phyloP scores from a whole-genome alignment of 2,888 invertebrate genomes.

The Hydroisotoma schaefferi region DNA sequence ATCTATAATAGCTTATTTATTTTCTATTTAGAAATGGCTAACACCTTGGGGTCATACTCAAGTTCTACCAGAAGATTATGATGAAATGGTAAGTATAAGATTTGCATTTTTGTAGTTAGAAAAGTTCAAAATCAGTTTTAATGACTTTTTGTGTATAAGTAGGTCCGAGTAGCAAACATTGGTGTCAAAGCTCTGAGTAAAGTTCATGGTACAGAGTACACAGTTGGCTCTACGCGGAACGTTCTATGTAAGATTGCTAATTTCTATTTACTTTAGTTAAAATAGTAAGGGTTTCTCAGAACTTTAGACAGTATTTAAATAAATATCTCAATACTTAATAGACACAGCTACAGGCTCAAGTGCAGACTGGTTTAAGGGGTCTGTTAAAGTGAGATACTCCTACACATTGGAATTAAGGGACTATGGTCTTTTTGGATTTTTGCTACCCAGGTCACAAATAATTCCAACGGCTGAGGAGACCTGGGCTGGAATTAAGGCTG shows the following conservation, averaged over 20 bases:
- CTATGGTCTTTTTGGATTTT: conserved; percentile 29
- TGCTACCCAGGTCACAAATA: conserved; percentile 28
- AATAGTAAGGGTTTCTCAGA: not conserved
- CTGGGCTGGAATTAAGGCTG: conserved; percentile 28
- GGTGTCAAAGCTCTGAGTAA: conserved; percentile 20
- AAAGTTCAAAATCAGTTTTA: not conserved
- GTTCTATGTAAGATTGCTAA: conserved; percentile 20
- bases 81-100: conserved; percentile 48
- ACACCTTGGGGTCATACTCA: conserved; percentile 76
- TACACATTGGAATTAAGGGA: conserved; percentile 35
- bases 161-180: conserved; percentile 25
- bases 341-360: conserved; percentile 7
- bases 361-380: conserved; percentile 29
- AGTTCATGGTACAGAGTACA: conserved; percentile 27
- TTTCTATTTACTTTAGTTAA: not conserved
- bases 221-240: conserved; percentile 21
- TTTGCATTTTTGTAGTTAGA: not conserved
- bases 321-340: not conserved
- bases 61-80: conserved; percentile 49
- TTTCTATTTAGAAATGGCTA: conserved; percentile 61
- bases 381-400: conserved; percentile 24
- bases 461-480: conserved; percentile 26
- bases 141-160: not conserved
- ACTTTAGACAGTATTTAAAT: not conserved
- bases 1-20: not conserved